Evolutionary conservation across 2,797 vertebrate species (phyloP), one percentile per base, ranked within the genome.

Genomic region (Neoniphon sammara): DNA sequence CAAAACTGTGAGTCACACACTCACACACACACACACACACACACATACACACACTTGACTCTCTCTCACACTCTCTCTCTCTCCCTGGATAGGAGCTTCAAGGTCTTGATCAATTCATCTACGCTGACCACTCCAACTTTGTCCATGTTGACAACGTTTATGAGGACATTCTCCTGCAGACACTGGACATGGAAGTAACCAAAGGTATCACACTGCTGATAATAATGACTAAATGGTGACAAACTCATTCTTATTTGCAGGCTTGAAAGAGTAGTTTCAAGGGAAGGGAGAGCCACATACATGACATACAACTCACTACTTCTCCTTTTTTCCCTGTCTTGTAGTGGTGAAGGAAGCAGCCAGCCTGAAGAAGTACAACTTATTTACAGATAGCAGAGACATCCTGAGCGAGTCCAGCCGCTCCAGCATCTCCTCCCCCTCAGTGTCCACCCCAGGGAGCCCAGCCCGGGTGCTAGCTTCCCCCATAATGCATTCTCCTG

Each of bases 281-380:
- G 15, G 17, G 4, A 8, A 47, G 15, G 17, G 36, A 53, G 9
- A 7, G 14, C 21, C 10, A 52, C 54, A 31, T 53, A 30, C 1
- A n/a, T 6, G 23, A 42, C 11, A 25, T 27, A 18, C 34, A 10
- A 15, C 53, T 57, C 66, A 77, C 15, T 60, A 15, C 55, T 47
- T 60, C 18, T 15, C 17, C 52, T 23, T 34, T 23, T 60, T 50
- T 27, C 42, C 61, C 2, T 73, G 4, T 57, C 42, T 75, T 66
- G 15, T 89, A 98, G 97, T 97, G 93, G 96, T 98, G 85, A 95
- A 95, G 65, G 97, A 98, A 78, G 97, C 96, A 0, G 95, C 94
- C 0, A 73, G 88, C 65, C 88, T 95, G 88, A 95, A 95, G 92
- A 98, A 96, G 80, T 95, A 95, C 90, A 96, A 97, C 91, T 92